Percentiles rank a stretch among this genome's conserved stretches.
These are phyloP conservation scores for Pitta sordida DNA, from an alignment of 2,113 vertebrate genomes.

Conservation along the genomic window DNA sequence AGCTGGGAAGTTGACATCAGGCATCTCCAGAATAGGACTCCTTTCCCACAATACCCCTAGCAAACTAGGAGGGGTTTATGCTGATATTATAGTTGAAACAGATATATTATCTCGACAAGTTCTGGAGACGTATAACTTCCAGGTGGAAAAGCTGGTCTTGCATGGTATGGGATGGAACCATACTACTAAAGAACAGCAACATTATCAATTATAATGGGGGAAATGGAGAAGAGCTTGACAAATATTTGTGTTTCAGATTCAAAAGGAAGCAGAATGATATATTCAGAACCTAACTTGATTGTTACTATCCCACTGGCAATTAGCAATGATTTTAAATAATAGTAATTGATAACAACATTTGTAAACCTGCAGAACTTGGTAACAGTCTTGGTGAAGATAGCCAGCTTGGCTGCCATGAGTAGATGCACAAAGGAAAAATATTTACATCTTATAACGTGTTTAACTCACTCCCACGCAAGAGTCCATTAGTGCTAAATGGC, in stretches of 20 bases:
- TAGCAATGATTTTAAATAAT: conserved; percentile 27
- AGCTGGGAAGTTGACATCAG: neutral
- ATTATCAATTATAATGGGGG: neutral
- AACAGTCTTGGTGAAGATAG: conserved; percentile 13
- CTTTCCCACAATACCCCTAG: neutral
- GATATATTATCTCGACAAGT: neutral
- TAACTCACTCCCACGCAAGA: neutral
- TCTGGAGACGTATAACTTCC: neutral
- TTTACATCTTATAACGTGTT: conserved; percentile 29
- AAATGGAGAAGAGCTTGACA: neutral
- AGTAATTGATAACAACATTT: conserved; percentile 17
- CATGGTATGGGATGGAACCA: neutral
- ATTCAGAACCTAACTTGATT: neutral
- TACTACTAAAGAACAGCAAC: neutral
- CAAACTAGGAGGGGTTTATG: neutral
- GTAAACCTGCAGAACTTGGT: conserved; percentile 12
- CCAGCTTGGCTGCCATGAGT: conserved; percentile 31
- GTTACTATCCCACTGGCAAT: conserved; percentile 12
- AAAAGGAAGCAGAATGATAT: conserved; percentile 5
- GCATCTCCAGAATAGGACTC: neutral
- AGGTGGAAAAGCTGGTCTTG: conserved; percentile 14
- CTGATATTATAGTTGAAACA: neutral
- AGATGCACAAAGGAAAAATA: conserved; percentile 41
- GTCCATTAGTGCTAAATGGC: conserved; percentile 20
- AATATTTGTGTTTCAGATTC: conserved; percentile 29